Percentiles rank a stretch among this genome's conserved stretches.
Evolutionary conservation across 2,113 vertebrate genomes (phyloP).

Genomic region (Sorex fumeus): DNA sequence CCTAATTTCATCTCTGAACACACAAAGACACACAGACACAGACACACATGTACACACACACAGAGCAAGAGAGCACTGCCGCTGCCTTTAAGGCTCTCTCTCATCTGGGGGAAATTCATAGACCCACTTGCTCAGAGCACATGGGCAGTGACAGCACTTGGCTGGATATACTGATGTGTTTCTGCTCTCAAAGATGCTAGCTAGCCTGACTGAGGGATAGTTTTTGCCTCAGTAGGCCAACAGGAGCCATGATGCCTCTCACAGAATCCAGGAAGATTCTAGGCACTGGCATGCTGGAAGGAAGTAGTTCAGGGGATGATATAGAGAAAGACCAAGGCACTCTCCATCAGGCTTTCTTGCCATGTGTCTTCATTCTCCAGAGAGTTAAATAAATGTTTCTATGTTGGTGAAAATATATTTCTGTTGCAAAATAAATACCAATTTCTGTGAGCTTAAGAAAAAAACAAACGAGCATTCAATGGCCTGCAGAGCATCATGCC

Average conservation of each 20-base stretch:
- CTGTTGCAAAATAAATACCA: neutral
- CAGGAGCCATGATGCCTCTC: neutral
- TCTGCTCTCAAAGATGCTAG: slow-evolving; percentile 13
- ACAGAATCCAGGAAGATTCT: no score
- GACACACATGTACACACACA: no score
- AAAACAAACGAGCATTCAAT: neutral
- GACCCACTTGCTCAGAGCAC: neutral
- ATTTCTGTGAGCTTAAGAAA: slow-evolving; percentile 20
- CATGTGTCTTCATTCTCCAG: slow-evolving; percentile 20
- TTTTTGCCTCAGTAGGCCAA: neutral
- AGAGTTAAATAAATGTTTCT: slow-evolving; percentile 22
- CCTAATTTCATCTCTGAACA: neutral
- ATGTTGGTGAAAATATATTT: neutral
- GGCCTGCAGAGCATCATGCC: no score
- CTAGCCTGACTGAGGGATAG: neutral
- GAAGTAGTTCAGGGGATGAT: neutral
- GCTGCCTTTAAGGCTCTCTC: neutral
- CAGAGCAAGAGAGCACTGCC: neutral
- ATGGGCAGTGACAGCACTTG: neutral
- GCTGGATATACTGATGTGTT: neutral
- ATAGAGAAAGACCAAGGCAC: neutral
- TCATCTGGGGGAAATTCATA: neutral
- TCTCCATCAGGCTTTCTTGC: neutral
- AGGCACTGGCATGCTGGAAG: neutral
- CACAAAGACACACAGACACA: neutral